Conservation (phyloP, 2,888 invertebrate species). For the Caenorhabditis uteleia region DNA sequence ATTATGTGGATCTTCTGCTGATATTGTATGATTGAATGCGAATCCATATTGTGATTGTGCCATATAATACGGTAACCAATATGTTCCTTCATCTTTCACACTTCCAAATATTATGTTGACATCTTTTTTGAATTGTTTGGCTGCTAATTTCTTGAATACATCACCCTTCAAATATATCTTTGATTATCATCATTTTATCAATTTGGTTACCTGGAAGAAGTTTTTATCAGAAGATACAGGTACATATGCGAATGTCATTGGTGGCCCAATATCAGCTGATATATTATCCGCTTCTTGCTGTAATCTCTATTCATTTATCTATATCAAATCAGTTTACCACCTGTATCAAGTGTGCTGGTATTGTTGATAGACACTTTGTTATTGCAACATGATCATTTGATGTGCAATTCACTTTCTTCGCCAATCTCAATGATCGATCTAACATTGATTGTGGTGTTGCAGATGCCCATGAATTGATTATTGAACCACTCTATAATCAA, state of each 20-base stretch:
- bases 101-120: slow-evolving; percentile 87
- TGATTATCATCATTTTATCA: too few relatives aligned
- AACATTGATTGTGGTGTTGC: slow-evolving; percentile 78
- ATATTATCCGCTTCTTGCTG: slow-evolving; percentile 61
- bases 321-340: slow-evolving; percentile 16
- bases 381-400: slow-evolving; percentile 54
- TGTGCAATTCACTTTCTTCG: slow-evolving; percentile 61
- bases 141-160: slow-evolving; percentile 74
- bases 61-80: slow-evolving; percentile 69
- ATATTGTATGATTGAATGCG: slow-evolving; percentile 66
- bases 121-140: slow-evolving; percentile 82
- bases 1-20: slow-evolving; percentile 64
- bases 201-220: slow-evolving; percentile 74
- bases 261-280: slow-evolving; percentile 64
- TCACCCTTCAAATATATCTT: slow-evolving; percentile 77
- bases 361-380: slow-evolving; percentile 79
- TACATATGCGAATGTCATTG: slow-evolving; percentile 83
- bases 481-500: slow-evolving; percentile 84
- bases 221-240: slow-evolving; percentile 87
- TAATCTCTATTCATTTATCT: too few relatives aligned
- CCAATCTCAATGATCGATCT: slow-evolving; percentile 56
- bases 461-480: slow-evolving; percentile 90
- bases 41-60: slow-evolving; percentile 59
- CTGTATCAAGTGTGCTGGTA: slow-evolving; percentile 76
- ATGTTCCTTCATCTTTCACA: slow-evolving; percentile 87